phyloP scores from a whole-genome alignment of 2,113 vertebrate species.

The Rhea americana region DNA sequence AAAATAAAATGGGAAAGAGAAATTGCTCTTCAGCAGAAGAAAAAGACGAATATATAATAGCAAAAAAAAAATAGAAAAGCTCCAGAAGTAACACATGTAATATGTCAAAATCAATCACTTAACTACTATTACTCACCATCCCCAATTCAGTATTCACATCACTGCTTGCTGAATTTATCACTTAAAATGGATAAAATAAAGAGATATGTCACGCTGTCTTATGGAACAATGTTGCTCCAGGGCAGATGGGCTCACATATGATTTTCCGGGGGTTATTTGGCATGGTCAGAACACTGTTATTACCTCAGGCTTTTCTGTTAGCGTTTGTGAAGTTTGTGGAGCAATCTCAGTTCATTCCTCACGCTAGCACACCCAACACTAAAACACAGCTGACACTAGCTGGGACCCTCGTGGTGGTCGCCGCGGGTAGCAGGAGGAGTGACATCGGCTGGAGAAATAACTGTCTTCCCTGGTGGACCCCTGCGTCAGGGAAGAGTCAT shows the following conservation, averaged over 20 bases:
- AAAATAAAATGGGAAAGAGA: fast-evolving
- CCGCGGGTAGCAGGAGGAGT: neutral
- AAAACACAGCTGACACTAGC: neutral
- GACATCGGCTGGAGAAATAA: neutral
- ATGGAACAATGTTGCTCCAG: fast-evolving
- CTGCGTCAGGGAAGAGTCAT: fast-evolving
- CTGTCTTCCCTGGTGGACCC: neutral
- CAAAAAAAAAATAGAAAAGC: neutral
- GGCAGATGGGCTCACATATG: neutral
- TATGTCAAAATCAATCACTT: neutral
- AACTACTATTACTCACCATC: neutral
- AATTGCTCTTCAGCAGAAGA: neutral
- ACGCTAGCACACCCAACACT: neutral
- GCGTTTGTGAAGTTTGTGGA: neutral
- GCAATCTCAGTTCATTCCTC: neutral
- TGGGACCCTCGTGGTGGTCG: fast-evolving
- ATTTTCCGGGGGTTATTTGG: neutral
- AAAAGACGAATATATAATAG: neutral
- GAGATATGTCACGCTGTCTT: neutral
- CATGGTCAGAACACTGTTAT: neutral
- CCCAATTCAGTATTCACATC: neutral
- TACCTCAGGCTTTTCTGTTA: neutral
- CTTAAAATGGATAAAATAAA: neutral
- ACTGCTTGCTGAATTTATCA: fast-evolving
- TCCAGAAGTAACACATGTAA: neutral